A percentile compares a stretch with the other conserved stretches of the same genome.
These are phyloP conservation scores for Sciurus niger DNA, from an alignment of 2,113 vertebrate genomes.

Conservation along the genomic window DNA sequence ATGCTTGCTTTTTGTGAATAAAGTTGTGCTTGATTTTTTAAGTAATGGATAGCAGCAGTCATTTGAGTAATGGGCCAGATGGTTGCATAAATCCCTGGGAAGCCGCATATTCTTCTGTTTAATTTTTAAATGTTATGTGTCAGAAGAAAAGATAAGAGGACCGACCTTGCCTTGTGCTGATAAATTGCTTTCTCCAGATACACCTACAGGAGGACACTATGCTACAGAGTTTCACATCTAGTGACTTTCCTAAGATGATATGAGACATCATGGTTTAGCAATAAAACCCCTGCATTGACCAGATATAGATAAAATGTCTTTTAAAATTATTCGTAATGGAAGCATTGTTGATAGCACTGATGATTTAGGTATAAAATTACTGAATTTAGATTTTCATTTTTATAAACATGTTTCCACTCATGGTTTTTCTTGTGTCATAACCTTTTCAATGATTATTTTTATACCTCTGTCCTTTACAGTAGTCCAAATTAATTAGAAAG, in stretches of 20 bases:
- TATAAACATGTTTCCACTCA: neutral
- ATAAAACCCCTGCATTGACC: neutral
- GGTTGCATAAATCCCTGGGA: slow-evolving; percentile 36
- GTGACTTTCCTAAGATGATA: slow-evolving; percentile 1
- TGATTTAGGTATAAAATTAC: slow-evolving; percentile 40
- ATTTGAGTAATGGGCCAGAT: slow-evolving; percentile 44
- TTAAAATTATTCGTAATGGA: neutral
- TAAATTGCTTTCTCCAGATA: slow-evolving; percentile 57
- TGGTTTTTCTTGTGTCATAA: neutral
- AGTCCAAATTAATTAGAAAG: neutral
- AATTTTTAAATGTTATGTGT: slow-evolving; percentile 68
- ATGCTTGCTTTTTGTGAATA: slow-evolving; percentile 15
- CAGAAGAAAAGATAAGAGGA: slow-evolving; percentile 66
- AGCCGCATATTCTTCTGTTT: slow-evolving; percentile 67
- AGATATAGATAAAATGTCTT: neutral
- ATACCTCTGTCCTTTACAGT: neutral
- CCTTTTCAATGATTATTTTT: slow-evolving; percentile 13
- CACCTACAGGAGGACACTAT: slow-evolving; percentile 10
- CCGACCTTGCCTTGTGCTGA: slow-evolving; percentile 49
- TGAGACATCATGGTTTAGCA: neutral
- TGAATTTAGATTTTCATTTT: slow-evolving; percentile 46
- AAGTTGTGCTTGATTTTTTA: slow-evolving; percentile 61
- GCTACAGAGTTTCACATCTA: neutral
- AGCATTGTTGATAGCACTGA: neutral
- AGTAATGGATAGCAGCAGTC: neutral